Evolutionary conservation across 64 coral and sea anemone genomes (phyloP), one percentile per base, ranked within the genome.

Genomic region (Stylophora pistillata): DNA sequence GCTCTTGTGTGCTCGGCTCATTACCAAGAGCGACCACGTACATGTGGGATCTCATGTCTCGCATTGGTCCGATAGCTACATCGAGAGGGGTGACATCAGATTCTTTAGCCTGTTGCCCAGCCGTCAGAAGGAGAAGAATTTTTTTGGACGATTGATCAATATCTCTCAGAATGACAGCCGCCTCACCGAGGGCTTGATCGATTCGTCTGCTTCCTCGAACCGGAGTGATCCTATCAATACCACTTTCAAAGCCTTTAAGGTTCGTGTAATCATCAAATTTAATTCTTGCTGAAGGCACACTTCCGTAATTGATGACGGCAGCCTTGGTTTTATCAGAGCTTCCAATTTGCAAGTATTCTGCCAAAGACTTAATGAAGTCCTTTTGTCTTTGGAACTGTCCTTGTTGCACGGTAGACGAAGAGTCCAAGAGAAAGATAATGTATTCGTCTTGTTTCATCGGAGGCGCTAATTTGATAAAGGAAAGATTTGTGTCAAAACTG

Each of bases 351-450:
- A 96, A 73, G 37, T 88, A 71, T 74, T 86, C 78, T 62, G 87
- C 75, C 31, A 96, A 53, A n/a, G 64, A 61, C 60, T 96, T 92
- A n/a, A 92, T 87, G 58, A 96, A 86, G 5, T 70, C 14, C 78
- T 96, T 92, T 72, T 96, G 79, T 34, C 89, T 73, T 37, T 41
- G 16, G 61, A 89, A 92, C 17, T 89, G 57, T 28, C 79, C 63
- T 12, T 23, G 56, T 7, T 70, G 71, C 14, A 96, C 82, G 27
- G 87, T n/a, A 2, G 90, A 89, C 72, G 94, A 92, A 28, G 94
- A 86, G 60, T 96, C 94, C 87, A 96, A 23, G 13, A 96, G 62
- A 56, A 96, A 92, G 12, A 96, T 81, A 13, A 96, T 87, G 64
- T 92, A 87, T 56, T 81, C 69, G 17, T 74, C 69, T 28, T 47